Percentiles rank a stretch among this genome's conserved stretches.
Evolutionary conservation across 2,797 vertebrate species (phyloP).

Genomic region (Avahi laniger): DNA sequence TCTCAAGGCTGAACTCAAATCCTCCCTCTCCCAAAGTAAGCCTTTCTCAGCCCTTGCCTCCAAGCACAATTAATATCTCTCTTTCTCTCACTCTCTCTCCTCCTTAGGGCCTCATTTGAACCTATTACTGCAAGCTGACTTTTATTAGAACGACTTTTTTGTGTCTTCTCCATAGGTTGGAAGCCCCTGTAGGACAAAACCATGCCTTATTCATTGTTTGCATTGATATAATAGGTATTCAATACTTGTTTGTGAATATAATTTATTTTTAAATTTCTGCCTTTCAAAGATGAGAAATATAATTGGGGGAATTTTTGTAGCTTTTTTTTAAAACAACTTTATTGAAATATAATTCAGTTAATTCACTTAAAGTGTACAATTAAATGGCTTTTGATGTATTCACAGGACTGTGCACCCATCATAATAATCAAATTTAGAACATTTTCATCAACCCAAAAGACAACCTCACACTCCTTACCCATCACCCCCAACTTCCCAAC

Average conservation of each 20-base stretch:
- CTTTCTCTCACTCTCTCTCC: not conserved
- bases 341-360: not conserved
- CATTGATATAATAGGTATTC: not conserved
- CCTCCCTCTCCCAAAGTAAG: not conserved
- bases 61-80: not conserved
- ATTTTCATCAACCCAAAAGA: not conserved
- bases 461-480: not conserved
- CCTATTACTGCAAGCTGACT: not conserved
- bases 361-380: not conserved
- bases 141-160: not conserved
- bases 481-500: not conserved
- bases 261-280: not conserved
- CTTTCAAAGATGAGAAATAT: not conserved
- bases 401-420: not conserved
- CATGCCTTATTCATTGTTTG: not conserved
- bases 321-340: not conserved
- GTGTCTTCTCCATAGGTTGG: not conserved
- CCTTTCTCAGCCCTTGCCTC: not conserved
- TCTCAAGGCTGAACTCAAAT: constrained; percentile 29
- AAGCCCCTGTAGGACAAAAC: not conserved
- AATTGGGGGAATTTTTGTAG: not conserved
- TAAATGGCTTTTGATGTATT: not conserved
- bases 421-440: not conserved
- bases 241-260: not conserved
- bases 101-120: not conserved